Conservation (phyloP, 2,797 vertebrate genomes). For the Uromys caudimaculatus region DNA sequence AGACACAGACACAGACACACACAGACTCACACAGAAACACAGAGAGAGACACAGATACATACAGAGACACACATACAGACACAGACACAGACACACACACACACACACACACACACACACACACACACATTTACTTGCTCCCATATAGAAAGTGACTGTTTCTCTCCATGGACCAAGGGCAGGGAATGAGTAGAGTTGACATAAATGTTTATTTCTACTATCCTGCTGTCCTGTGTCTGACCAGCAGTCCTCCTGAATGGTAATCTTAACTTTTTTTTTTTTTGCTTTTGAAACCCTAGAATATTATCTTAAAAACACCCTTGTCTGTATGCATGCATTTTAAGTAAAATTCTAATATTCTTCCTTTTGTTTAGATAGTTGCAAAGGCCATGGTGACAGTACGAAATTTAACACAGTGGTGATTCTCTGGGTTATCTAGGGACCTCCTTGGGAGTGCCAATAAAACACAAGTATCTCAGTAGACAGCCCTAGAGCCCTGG, state of each 20-base stretch:
- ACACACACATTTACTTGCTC: not conserved
- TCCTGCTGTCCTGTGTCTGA: not conserved
- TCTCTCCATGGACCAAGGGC: not conserved
- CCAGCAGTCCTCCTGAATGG: too few relatives aligned
- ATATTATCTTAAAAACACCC: not conserved
- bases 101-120: accelerated
- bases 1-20: not conserved
- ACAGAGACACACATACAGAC: not conserved
- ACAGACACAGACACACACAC: not conserved
- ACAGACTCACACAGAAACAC: not conserved
- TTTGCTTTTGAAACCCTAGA: not conserved
- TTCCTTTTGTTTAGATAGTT: not conserved
- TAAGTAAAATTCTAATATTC: not conserved
- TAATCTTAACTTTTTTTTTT: not conserved
- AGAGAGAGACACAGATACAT: not conserved
- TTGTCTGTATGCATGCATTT: not conserved
- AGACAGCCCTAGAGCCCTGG: not conserved
- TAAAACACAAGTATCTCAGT: not conserved
- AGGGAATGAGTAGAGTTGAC: not conserved
- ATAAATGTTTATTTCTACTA: not conserved
- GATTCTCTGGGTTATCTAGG: not conserved
- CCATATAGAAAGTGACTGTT: not conserved
- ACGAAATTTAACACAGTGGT: too few relatives aligned
- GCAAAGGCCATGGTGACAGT: not conserved
- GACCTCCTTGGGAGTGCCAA: not conserved